Percentiles rank a stretch among this genome's conserved stretches.
phyloP scores from a whole-genome alignment of 1,140 invertebrate genomes.

The Gonioctena quinquepunctata region DNA sequence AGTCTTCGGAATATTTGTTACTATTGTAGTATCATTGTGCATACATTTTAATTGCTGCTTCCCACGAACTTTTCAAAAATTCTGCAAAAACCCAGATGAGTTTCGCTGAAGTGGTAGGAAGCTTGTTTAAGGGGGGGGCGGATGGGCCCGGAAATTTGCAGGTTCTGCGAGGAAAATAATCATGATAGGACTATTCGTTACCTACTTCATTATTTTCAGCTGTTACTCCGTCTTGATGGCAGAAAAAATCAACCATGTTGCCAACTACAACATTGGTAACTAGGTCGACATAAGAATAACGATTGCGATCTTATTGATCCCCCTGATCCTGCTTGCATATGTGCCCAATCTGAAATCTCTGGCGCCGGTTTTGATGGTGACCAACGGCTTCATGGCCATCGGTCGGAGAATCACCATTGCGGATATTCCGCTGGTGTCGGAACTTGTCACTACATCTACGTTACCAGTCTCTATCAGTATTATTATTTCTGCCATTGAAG shows the following conservation, averaged over 20 bases:
- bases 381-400: conserved; percentile 77
- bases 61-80: conserved; percentile 75
- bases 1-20: conserved; percentile 73
- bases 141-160: conserved; percentile 65
- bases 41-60: conserved; percentile 82
- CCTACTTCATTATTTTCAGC: conserved; percentile 84
- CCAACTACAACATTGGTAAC: conserved; percentile 59
- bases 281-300: conserved; percentile 59
- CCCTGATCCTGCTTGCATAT: conserved; percentile 74
- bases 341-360: conserved; percentile 80
- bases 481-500: conserved; percentile 83
- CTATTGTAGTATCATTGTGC: conserved; percentile 84
- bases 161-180: conserved; percentile 64
- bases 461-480: conserved; percentile 77
- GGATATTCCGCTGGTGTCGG: conserved; percentile 60
- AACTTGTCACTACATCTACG: conserved; percentile 52
- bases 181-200: conserved; percentile 67
- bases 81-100: conserved; percentile 71
- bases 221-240: conserved; percentile 82
- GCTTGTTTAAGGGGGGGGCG: conserved; percentile 72
- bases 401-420: conserved; percentile 80
- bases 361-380: conserved; percentile 80
- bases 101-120: conserved; percentile 75
- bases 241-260: conserved; percentile 71
- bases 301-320: conserved; percentile 66